Evolutionary conservation across 1,140 invertebrate species (phyloP), one percentile per base, ranked within the genome.

Genomic region (Agraylea sexmaculata): DNA sequence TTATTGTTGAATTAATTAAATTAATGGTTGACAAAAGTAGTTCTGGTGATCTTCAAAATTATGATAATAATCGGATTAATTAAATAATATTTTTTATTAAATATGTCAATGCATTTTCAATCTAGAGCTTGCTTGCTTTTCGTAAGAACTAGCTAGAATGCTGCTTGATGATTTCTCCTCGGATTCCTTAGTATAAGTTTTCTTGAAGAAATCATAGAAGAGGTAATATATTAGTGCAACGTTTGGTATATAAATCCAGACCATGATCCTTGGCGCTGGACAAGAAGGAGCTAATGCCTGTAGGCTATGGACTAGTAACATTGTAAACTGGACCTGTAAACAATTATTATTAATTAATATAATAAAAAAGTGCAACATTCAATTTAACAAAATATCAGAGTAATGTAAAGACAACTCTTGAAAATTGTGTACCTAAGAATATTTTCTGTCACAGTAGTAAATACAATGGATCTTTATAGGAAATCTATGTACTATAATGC

Each of bases 161-260:
- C 5, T 11, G 5, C 10, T 16, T 23, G 25, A 16, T 22, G n/a
- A 12, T 30, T 22, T 36, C 16, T 34, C 19, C 4, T 22, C 19
- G 15, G 38, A 2, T 49, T 56, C 58, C 19, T 42, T 54, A 12
- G 37, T 47, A 47, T 79, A 78, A 7, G 66, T 57, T 33, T 64
- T 70, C 33, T 57, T 64, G 50, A 76, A 83, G 57, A 81, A 83
- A 36, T 78, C 66, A 43, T 72, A 75, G 53, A 84, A 84, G 58
- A 82, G 70, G 53, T 78, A 76, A 47, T 78, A 79, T 37, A 82
- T 71, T 32, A 77, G 53, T 27, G 66, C 25, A 2, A 82, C 64
- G 53, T 80, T 75, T 13, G 69, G 59, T 43, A 80, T 61, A 59
- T 75, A 70, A 7, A 78, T 48, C 6, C 62, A 58, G 3, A 61